Conservation (phyloP, 2,888 invertebrate species). For the Tetragnatha montana region DNA sequence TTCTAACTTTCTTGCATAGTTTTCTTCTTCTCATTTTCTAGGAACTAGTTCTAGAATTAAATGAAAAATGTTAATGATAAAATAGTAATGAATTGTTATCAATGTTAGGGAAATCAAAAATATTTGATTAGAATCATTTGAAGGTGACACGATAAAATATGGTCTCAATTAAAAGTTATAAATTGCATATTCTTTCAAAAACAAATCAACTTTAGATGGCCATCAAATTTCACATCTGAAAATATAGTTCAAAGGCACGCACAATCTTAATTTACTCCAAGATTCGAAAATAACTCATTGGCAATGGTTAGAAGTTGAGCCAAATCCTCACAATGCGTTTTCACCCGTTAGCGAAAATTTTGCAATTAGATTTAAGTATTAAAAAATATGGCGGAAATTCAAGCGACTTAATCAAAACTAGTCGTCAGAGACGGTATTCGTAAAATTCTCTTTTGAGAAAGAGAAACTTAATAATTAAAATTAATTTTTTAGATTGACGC, state of each 20-base stretch:
- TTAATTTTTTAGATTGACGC: background rate
- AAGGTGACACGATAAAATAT: too few relatives aligned
- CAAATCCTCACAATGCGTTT: background rate
- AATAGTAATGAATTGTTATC: too few relatives aligned
- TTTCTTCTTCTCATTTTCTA: too few relatives aligned
- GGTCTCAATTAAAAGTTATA: too few relatives aligned
- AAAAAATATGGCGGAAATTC: background rate
- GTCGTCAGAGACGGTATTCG: background rate
- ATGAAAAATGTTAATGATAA: too few relatives aligned
- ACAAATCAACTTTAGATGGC: background rate
- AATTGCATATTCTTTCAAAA: too few relatives aligned
- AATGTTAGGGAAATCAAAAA: too few relatives aligned
- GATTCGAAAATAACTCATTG: background rate
- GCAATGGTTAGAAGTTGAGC: background rate
- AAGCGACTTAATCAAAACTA: background rate
- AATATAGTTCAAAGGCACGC: background rate
- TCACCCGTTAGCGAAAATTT: background rate
- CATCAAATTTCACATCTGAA: background rate
- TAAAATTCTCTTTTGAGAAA: background rate
- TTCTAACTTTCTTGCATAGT: too few relatives aligned
- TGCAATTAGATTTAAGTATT: background rate
- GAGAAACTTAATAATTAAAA: constrained; percentile 4
- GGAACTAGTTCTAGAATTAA: too few relatives aligned
- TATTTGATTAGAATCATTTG: too few relatives aligned
- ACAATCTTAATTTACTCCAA: background rate